Percentiles rank a stretch among this genome's conserved stretches.
phyloP scores from a whole-genome alignment of 2,888 invertebrate genomes.

The Eremobia ochroleuca region DNA sequence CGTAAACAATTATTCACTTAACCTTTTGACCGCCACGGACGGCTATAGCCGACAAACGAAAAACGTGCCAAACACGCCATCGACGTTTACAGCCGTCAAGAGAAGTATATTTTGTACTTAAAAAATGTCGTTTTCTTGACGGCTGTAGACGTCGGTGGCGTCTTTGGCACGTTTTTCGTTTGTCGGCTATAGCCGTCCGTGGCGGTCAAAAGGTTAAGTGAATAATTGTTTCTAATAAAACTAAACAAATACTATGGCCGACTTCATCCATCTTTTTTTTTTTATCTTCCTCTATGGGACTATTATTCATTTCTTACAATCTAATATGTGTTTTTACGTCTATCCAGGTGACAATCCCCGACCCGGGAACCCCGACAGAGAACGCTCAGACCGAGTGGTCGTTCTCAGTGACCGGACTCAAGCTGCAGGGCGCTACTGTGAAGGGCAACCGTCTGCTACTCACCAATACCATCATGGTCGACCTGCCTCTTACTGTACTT shows the following conservation, averaged over 20 bases:
- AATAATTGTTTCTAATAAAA: too few relatives aligned
- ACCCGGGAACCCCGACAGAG: slow-evolving; percentile 90
- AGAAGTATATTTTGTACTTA: too few relatives aligned
- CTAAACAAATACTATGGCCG: not conserved
- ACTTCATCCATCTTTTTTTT: not conserved
- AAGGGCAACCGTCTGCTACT: slow-evolving; percentile 97
- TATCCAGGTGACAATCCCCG: slow-evolving; percentile 91
- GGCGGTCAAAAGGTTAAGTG: too few relatives aligned
- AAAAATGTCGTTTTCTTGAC: too few relatives aligned
- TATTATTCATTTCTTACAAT: not conserved
- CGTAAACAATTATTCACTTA: too few relatives aligned
- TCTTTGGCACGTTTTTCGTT: too few relatives aligned
- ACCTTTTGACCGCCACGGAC: too few relatives aligned
- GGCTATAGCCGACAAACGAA: too few relatives aligned
- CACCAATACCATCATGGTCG: slow-evolving; percentile 98
- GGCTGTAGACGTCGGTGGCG: too few relatives aligned
- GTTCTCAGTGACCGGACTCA: slow-evolving; percentile 95
- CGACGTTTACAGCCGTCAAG: too few relatives aligned
- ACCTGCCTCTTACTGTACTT: slow-evolving; percentile 96
- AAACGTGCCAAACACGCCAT: too few relatives aligned
- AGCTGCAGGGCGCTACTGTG: slow-evolving; percentile 99
- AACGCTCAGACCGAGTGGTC: slow-evolving; percentile 93
- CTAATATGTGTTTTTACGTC: slow-evolving; percentile 7
- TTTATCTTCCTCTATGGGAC: not conserved
- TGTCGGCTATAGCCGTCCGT: too few relatives aligned